Evolutionary conservation across 2,888 invertebrate species (phyloP), one percentile per base, ranked within the genome.

Genomic region (Acronicta psi): DNA sequence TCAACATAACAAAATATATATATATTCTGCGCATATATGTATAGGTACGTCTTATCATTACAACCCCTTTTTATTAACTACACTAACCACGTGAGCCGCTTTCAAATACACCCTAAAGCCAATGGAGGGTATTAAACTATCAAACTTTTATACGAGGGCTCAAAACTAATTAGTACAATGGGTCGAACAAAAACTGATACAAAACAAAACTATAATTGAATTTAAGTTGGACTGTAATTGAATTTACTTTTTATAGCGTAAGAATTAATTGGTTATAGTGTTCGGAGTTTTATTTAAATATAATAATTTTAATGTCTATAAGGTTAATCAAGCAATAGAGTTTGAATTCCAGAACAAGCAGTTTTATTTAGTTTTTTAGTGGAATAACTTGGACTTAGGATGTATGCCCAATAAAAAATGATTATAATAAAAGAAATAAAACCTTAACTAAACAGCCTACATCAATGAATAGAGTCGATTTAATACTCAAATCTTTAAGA

Each of bases 161-260:
- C 57, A 77, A 77, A 82, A 82, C 73, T 81, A 82, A 82, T 82
- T 83, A 82, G 70, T 60, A 59, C 58, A 68, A 75, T 79, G 79
- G 78, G 74, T 68, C 67, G 69, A 79, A 79, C 84, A 84, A 85
- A 87, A 86, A 85, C 80, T 75, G 76, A 79, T 80, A 77, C 74
- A 74, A 60, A 72, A 72, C 63, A 29, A 71, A 85, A 85, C 84
- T 84, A 80, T 85, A 85, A 87, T 86, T 84, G 81, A 87, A 84
- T 85, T 34, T 79, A 80, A 59, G 49, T 51, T 54, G 11, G 47
- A 64, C 40, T 57, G 34, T 66, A 70, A 67, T 70, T 65, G 60
- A 65, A 60, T 58, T 55, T 66, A 69, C 75, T 73, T 83, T 77
- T 77, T 77, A 70, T 66, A 42, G 49, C 16, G 25, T 18, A 20